Base-by-base conservation (phyloP, 1,140 invertebrate genomes). In the Lordiphosa collinella region DNA sequence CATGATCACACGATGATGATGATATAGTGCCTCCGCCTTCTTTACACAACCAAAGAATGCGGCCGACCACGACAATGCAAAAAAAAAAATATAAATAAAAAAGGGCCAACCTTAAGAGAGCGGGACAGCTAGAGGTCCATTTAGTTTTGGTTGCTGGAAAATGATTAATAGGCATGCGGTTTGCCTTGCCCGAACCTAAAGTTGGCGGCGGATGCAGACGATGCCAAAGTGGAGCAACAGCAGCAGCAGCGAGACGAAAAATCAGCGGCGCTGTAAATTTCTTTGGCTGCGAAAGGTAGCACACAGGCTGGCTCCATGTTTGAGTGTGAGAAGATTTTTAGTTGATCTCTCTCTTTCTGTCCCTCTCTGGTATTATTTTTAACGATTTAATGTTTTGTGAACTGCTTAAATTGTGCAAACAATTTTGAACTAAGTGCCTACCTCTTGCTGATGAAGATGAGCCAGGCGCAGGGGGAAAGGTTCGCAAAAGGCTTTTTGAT, bases 371-470 rank as follows among this genome's bases (percentile, higher is more conserved):
- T 62, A 73, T 73, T 78, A 70, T 66, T 72, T 72, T 82, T 56
- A 82, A 82, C 76, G 76, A 82, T 82, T 82, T 76, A 82, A 82
- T 82, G 76, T 82, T 82, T 82, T 76, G 71, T 82, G 76, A 82
- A 78, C 71, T 78, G 72, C 80, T 82, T 84, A 78, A 84, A 82
- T 84, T 82, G 78, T 84, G 78, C 78, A 82, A 84, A 84, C 78
- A 84, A 78, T 82, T 84, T 44, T 82, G 71, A 76, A 74, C 71
- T 82, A 82, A 82, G 76, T 82, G 67, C 60, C 78, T 70, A 66
- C 58, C 73, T 58, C 41, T 47, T 55, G 58, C 35, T 35, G 49
- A 66, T 59, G 41, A 52, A 58, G 58, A 68, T 49, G 58, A 53
- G 34, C 55, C 38, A 44, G 40, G 40, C 32, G 40, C 32, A 35